Evolutionary conservation across 2,797 vertebrate genomes (phyloP), one percentile per base, ranked within the genome.

Genomic region (Alcedo quadribrachys): DNA sequence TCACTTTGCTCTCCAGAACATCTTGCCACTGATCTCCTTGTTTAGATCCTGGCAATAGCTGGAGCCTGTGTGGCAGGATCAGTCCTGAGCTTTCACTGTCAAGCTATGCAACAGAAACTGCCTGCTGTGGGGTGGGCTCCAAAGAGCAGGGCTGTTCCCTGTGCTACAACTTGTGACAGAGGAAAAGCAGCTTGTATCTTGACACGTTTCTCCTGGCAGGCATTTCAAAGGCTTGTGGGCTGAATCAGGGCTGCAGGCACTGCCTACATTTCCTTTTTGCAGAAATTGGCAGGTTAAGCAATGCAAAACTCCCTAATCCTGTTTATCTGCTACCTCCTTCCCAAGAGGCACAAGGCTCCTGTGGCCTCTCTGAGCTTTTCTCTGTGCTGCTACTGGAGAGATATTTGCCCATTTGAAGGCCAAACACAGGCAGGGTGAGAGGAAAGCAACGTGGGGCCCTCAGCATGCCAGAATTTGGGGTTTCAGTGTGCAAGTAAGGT

Each of bases 141-240:
- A 2, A 46, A 32, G 73, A 71, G 50, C 61, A 69, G 46, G 46
- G 46, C 62, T 68, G 27, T 75, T 91, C 83, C 54, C 73, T 33
- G 32, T 43, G 10, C 78, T 57, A 46, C 9, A 2, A 35, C 13
- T 28, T 27, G 40, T 46, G 19, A 33, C 0, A 6, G 71, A 73
- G 84, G 95, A 90, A 94, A 94, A 94, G 58, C 50, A 60, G 86
- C 60, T 75, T 78, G 45, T 58, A 45, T 71, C 90, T 87, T 46
- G 78, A 73, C 73, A 53, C 24, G 1, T 87, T 81, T 87, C 4
- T 5, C 48, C 95, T 89, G 92, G 90, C 95, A 95, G 69, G 54
- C 68, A 55, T 93, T 94, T 96, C 91, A 95, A 96, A 96, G 90
- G 86, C 73, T 94, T 93, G 88, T 96, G 57, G 71, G 85, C 62